phyloP scores from a whole-genome alignment of 2,797 vertebrate species.

The Tympanoctomys barrerae region DNA sequence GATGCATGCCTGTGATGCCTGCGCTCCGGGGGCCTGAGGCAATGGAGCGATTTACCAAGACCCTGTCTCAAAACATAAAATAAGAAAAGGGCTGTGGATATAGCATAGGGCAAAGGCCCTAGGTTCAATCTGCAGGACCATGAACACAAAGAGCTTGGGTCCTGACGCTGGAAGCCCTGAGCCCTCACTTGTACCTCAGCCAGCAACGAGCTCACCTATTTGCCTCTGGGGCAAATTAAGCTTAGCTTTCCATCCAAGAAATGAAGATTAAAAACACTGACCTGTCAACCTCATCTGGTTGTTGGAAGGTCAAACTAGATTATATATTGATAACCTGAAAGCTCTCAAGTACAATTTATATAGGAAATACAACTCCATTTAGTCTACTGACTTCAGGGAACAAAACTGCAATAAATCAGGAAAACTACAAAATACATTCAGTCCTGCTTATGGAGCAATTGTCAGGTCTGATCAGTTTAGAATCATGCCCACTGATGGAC shows the following conservation, averaged over 20 bases:
- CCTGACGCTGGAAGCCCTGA: background rate
- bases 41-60: background rate
- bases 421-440: constrained; percentile 33
- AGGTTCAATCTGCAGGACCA: background rate
- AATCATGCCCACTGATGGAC: background rate
- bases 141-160: background rate
- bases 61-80: background rate
- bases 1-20: background rate
- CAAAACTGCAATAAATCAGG: constrained; percentile 24
- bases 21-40: background rate
- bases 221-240: background rate
- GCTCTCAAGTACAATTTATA: constrained; percentile 13
- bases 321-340: background rate
- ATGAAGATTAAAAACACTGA: constrained; percentile 52
- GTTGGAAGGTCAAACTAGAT: background rate
- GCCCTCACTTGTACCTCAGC: background rate
- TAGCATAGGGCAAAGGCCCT: background rate
- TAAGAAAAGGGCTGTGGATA: background rate
- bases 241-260: constrained; percentile 33
- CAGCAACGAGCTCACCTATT: background rate
- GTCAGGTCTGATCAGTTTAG: constrained; percentile 7
- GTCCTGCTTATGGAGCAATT: background rate
- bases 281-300: background rate
- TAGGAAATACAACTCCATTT: constrained; percentile 36
- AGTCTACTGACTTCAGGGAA: constrained; percentile 32